Conservation (phyloP, 37 sponge, comb jelly and placozoan genomes). For the Chondrosia reniformis region DNA sequence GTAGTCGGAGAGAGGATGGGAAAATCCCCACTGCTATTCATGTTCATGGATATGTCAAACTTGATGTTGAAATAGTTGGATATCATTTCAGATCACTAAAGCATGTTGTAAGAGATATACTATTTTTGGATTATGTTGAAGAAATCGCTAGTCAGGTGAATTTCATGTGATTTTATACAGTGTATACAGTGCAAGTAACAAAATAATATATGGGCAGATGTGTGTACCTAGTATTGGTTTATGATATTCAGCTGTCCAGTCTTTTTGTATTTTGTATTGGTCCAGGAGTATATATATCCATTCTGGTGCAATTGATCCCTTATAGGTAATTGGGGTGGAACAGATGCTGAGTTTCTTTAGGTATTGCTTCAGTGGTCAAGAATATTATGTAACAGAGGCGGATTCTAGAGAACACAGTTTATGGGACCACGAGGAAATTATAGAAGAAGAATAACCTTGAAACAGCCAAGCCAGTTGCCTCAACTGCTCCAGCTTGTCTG, state of each 20-base stretch:
- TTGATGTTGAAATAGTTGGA: constrained; percentile 65
- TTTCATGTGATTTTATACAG: constrained; percentile 47
- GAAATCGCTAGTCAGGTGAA: constrained; percentile 88
- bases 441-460: too few relatives aligned
- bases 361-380: constrained; percentile 77
- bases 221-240: too few relatives aligned
- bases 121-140: constrained; percentile 86
- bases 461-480: too few relatives aligned
- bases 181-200: too few relatives aligned
- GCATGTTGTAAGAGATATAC: constrained; percentile 70
- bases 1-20: constrained; percentile 12
- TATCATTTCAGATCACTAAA: constrained; percentile 61
- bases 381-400: constrained; percentile 69
- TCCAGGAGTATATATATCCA: too few relatives aligned
- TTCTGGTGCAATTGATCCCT: too few relatives aligned
- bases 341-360: constrained; percentile 81
- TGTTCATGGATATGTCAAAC: constrained; percentile 75
- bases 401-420: constrained; percentile 53
- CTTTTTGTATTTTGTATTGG: too few relatives aligned
- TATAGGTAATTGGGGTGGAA: constrained; percentile 70
- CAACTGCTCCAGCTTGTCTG: too few relatives aligned
- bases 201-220: too few relatives aligned
- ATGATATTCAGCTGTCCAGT: too few relatives aligned
- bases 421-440: constrained; percentile 55
- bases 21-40: constrained; percentile 84